Evolutionary conservation across 2,113 vertebrate genomes (phyloP).

Genomic region (Porphyrio hochstetteri): DNA sequence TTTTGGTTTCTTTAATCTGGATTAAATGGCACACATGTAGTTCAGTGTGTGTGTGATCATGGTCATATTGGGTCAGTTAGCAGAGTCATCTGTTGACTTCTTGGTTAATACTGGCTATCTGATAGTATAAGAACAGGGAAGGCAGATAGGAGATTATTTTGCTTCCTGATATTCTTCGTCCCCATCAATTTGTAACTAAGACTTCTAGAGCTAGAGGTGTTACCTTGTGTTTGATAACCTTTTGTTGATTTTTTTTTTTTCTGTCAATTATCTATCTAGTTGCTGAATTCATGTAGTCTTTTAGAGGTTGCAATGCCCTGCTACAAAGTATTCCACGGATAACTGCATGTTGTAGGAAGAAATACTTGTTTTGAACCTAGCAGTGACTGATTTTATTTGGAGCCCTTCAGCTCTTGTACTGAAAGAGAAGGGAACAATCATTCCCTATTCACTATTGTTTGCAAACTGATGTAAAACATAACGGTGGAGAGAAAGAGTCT

Average conservation of each 20-base stretch:
- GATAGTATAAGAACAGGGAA: background rate
- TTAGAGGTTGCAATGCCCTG: background rate
- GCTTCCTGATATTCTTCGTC: background rate
- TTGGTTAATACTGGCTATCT: background rate
- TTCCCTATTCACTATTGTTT: background rate
- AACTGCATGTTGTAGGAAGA: background rate
- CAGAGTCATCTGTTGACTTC: background rate
- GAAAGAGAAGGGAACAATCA: background rate
- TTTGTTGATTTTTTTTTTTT: background rate
- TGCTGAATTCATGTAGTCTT: background rate
- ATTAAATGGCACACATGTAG: background rate
- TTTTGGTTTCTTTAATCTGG: background rate
- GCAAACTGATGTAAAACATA: background rate
- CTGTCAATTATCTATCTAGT: background rate
- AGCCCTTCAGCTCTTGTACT: background rate
- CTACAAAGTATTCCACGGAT: background rate
- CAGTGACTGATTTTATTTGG: background rate
- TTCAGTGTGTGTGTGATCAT: background rate
- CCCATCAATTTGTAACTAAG: background rate
- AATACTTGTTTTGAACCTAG: rapidly evolving
- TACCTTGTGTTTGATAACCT: background rate
- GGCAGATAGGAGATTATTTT: background rate
- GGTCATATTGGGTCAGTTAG: background rate
- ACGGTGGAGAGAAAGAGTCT: background rate
- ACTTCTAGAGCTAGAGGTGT: background rate